Percentiles rank a stretch among this genome's conserved stretches.
phyloP scores from a whole-genome alignment of 2,797 vertebrate species.

The Melanotaenia boesemani region DNA sequence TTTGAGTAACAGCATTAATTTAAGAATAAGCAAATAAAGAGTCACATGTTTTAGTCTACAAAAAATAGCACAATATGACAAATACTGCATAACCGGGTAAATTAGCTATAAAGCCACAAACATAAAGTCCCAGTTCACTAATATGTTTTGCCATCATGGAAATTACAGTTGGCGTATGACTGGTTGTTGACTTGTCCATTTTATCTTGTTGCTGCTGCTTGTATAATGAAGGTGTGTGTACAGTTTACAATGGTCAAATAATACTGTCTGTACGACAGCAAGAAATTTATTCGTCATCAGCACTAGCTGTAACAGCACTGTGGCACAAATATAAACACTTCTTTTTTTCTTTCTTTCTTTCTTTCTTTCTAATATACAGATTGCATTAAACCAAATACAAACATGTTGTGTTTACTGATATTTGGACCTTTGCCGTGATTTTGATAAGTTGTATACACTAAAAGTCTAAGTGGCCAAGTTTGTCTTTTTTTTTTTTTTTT shows the following conservation, averaged over 20 bases:
- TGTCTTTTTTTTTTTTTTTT: too few species aligned
- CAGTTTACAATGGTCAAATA: neutral
- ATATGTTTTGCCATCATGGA: neutral
- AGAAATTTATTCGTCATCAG: neutral
- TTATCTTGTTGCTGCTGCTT: constrained; percentile 1
- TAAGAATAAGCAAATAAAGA: neutral
- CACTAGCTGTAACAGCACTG: neutral
- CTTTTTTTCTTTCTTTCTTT: too few species aligned
- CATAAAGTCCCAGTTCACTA: neutral
- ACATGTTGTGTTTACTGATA: neutral
- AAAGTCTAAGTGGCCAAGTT: neutral
- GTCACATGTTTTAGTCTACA: neutral
- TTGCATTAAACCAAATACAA: neutral
- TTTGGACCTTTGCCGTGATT: neutral
- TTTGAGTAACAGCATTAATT: neutral
- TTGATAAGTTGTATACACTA: neutral
- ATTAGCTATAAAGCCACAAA: neutral
- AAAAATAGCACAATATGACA: neutral
- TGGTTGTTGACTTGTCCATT: neutral
- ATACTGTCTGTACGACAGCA: neutral
- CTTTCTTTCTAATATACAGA: neutral
- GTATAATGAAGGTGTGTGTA: neutral
- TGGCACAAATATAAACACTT: neutral
- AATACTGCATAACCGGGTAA: neutral
- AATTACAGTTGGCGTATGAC: neutral